Evolutionary conservation across 2,888 invertebrate genomes (phyloP).

Genomic region (Pseudococcus viburni): DNA sequence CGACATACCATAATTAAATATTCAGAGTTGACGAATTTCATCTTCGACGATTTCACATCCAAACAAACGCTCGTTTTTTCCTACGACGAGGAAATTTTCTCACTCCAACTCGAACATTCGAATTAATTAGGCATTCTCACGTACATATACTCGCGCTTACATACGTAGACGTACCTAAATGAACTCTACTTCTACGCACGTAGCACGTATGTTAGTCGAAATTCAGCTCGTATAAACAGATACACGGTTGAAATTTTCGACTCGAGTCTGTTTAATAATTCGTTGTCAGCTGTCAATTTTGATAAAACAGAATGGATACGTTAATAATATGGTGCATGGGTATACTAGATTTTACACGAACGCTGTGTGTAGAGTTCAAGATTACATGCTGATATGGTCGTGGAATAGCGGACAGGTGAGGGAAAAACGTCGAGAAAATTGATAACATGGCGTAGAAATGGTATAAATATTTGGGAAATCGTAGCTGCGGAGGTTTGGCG

Average conservation of each 20-base stretch:
- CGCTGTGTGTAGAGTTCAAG: not conserved
- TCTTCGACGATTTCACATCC: too few species aligned
- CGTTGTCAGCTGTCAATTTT: not conserved
- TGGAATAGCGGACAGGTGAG: not conserved
- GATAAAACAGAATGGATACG: too few species aligned
- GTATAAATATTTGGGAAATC: too few species aligned
- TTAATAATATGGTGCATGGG: not conserved
- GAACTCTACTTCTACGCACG: not conserved
- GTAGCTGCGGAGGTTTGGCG: not conserved
- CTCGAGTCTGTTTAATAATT: not conserved
- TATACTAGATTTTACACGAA: not conserved
- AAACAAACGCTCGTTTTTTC: too few species aligned
- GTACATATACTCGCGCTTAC: too few species aligned
- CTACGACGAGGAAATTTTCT: too few species aligned
- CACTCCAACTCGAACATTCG: too few species aligned
- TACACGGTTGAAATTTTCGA: not conserved
- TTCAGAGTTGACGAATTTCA: too few species aligned
- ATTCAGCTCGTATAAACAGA: not conserved
- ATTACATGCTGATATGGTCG: not conserved
- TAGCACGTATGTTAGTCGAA: not conserved
- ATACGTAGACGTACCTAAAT: not conserved
- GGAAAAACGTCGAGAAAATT: too few species aligned
- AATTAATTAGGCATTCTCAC: too few species aligned
- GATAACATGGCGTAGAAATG: too few species aligned
- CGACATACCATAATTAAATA: too few species aligned